Evolutionary conservation across 2,888 invertebrate species (phyloP), one percentile per base, ranked within the genome.

Genomic region (Rhingia campestris): DNA sequence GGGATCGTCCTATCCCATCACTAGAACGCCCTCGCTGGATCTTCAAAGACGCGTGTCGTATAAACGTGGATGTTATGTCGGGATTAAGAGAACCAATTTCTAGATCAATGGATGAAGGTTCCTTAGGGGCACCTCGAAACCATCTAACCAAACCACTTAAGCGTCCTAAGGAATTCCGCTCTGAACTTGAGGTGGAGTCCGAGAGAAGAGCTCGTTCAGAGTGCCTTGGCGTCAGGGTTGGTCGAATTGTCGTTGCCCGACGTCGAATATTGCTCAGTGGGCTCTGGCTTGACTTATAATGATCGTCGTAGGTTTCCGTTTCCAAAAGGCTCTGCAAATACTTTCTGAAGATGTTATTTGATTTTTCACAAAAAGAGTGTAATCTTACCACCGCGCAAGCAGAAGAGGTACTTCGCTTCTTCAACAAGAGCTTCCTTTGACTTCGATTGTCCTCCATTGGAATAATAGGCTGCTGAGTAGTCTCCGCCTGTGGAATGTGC

Each of bases 371-470:
- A 12, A 4, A 6, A 14, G 22, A 22, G 49, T 0, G 45, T 33
- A 56, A 49, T 85, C 88, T 89, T 92, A 93, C 92, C 92, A 95
- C 95, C 67, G 96, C 96, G 87, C 97, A 97, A 10, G 97, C 96
- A 0, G 97, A 97, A 0, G 97, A 97, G 0, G 97, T 96, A 89
- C 97, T 97, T 86, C 97, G 92, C 89, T 97, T 97, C 89, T 97
- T 97, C 88, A 97, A 96, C 0, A 96, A 93, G 77, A 96, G 94
- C 89, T 97, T 97, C 87, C 96, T 94, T 80, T 95, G 94, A 9
- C 94, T 94, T 69, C 94, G 93, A 51, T 97, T 96, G 86, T 97
- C 97, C 4, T 95, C 93, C 0, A 94, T 94, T 88, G 94, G 95
- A 39, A 94, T 94, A 0, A 93, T 93, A 76, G 66, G 54, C 5